Conservation (phyloP, 37 sponge, comb jelly and placozoan genomes). For the Oopsacas minuta region DNA sequence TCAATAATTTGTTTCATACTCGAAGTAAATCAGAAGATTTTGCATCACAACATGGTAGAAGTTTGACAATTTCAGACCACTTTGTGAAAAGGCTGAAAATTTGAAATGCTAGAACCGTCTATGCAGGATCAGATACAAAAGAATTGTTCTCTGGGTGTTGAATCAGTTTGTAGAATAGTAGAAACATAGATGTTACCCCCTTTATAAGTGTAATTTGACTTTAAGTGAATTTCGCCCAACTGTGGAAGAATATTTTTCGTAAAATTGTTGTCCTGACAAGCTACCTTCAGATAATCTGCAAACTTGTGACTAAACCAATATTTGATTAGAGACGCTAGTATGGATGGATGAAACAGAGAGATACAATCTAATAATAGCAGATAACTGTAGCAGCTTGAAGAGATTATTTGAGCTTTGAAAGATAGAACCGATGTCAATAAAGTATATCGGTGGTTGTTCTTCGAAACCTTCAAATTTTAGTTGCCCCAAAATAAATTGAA, state of each 20-base stretch:
- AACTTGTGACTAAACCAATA: slow-evolving; percentile 14
- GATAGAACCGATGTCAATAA: neutral
- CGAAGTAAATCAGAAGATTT: slow-evolving; percentile 7
- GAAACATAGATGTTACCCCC: neutral
- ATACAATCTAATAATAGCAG: neutral
- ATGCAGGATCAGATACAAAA: neutral
- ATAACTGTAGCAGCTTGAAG: neutral
- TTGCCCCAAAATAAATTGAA: neutral
- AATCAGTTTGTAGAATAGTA: neutral
- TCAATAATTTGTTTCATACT: slow-evolving; percentile 9
- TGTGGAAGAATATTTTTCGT: neutral
- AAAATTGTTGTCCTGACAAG: neutral
- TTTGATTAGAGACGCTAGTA: neutral
- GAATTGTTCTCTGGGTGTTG: neutral
- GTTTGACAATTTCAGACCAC: slow-evolving; percentile 10
- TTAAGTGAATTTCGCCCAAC: slow-evolving; percentile 9
- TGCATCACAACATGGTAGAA: slow-evolving; percentile 14
- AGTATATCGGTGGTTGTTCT: neutral
- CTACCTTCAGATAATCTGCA: neutral
- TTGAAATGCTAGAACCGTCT: neutral
- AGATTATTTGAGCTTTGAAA: neutral
- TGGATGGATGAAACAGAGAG: slow-evolving; percentile 11
- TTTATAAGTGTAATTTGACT: neutral
- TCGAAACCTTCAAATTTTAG: too few relatives aligned
- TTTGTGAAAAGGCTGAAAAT: slow-evolving; percentile 5